phyloP scores from a whole-genome alignment of 1,140 invertebrate species.

The Paralvinella palmiformis region DNA sequence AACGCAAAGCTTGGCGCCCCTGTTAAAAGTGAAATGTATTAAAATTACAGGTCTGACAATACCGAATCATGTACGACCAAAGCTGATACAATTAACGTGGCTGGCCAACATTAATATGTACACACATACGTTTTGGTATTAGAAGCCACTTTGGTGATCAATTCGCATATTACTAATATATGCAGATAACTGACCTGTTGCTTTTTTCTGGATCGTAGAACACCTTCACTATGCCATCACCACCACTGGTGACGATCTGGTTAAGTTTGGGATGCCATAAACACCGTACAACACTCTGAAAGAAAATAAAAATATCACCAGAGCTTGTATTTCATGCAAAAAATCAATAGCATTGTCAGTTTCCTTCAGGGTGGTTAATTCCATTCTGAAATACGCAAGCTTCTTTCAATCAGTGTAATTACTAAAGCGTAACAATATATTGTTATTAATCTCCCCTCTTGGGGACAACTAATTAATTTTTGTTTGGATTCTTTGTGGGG shows the following conservation, averaged over 20 bases:
- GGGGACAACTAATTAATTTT: too few species aligned
- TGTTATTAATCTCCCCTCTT: too few species aligned
- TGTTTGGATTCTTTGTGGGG: too few species aligned
- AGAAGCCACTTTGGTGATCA: too few species aligned
- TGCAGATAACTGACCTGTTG: slow-evolving; percentile 50
- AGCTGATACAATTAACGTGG: too few species aligned
- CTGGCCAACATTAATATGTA: too few species aligned
- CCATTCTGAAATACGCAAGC: neutral
- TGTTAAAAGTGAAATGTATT: slow-evolving; percentile 13
- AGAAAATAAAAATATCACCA: too few species aligned
- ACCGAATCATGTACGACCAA: neutral
- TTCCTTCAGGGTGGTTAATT: neutral
- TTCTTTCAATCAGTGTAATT: too few species aligned
- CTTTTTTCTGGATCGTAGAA: slow-evolving; percentile 83
- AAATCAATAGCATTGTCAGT: neutral
- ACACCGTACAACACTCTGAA: slow-evolving; percentile 69
- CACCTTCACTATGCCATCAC: slow-evolving; percentile 83
- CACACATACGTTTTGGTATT: too few species aligned
- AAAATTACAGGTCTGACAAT: neutral
- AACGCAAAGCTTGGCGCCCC: slow-evolving; percentile 87
- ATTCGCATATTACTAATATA: too few species aligned
- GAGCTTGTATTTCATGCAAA: too few species aligned
- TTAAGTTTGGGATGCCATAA: slow-evolving; percentile 96
- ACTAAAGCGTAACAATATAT: too few species aligned
- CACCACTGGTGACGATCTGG: slow-evolving; percentile 89